Conservation (phyloP, 2,888 invertebrate genomes). For the Hydrotaea cyrtoneurina region DNA sequence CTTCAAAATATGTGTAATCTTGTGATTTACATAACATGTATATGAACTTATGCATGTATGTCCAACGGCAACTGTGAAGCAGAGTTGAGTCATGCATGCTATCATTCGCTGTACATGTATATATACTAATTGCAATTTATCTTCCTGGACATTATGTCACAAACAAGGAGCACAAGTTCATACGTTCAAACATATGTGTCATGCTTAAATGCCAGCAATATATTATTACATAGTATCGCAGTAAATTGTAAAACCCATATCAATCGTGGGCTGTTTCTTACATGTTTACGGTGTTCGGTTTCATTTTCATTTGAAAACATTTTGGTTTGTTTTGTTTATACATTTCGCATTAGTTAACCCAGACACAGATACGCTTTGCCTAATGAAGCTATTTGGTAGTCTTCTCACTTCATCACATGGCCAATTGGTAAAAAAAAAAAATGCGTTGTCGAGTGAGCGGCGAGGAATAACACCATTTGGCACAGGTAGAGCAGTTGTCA, state of each 20-base stretch:
- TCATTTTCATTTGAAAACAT: constrained; percentile 58
- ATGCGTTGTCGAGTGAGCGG: constrained; percentile 40
- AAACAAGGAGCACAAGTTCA: not conserved
- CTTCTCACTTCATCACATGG: constrained; percentile 57
- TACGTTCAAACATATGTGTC: constrained; percentile 32
- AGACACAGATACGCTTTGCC: constrained; percentile 63
- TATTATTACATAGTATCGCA: constrained; percentile 13
- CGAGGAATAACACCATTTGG: constrained; percentile 33
- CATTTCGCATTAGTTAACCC: constrained; percentile 62
- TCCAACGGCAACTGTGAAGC: not conserved
- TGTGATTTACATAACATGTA: constrained; percentile 37
- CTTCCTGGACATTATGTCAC: constrained; percentile 29
- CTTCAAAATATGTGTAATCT: constrained; percentile 28
- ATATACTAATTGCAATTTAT: constrained; percentile 19
- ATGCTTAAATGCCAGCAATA: constrained; percentile 26
- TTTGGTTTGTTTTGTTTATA: constrained; percentile 48
- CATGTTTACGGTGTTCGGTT: constrained; percentile 46
- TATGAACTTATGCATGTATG: not conserved
- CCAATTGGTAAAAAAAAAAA: constrained; percentile 19
- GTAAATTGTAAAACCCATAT: constrained; percentile 31
- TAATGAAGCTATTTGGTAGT: constrained; percentile 58
- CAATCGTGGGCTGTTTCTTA: constrained; percentile 42
- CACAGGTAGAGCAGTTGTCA: constrained; percentile 47
- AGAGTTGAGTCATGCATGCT: constrained; percentile 46
- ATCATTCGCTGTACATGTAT: constrained; percentile 37